phyloP scores from a whole-genome alignment of 2,888 invertebrate species.

The Petrophora chlorosata region DNA sequence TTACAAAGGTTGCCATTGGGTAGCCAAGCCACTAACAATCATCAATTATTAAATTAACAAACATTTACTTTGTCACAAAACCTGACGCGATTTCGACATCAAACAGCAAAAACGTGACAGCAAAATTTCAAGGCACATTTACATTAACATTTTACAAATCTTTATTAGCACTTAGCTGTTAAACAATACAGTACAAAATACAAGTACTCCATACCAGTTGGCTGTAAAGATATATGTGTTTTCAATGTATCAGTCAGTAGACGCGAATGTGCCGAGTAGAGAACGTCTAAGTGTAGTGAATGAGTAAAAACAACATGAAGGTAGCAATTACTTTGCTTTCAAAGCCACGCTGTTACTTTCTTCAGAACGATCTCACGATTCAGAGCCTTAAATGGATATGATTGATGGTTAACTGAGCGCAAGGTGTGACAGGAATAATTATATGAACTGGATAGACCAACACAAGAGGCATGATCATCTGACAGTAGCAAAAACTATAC shows the following conservation, averaged over 20 bases:
- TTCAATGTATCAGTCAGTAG: slow-evolving; percentile 10
- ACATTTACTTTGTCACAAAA: slow-evolving; percentile 16
- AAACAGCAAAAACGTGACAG: slow-evolving; percentile 32
- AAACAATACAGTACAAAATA: slow-evolving; percentile 26
- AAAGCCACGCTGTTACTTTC: slow-evolving; percentile 50
- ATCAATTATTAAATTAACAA: slow-evolving; percentile 1
- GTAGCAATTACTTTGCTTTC: slow-evolving; percentile 63
- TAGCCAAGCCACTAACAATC: too few species aligned
- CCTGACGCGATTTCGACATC: slow-evolving; percentile 20
- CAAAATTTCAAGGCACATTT: slow-evolving; percentile 14
- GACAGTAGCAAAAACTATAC: background rate
- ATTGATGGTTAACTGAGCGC: slow-evolving; percentile 17
- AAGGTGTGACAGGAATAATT: slow-evolving; percentile 19
- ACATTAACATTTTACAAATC: slow-evolving; percentile 1
- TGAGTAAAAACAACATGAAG: slow-evolving; percentile 39
- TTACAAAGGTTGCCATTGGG: background rate
- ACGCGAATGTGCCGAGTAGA: slow-evolving; percentile 27
- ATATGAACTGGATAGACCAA: slow-evolving; percentile 7
- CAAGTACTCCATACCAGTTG: slow-evolving; percentile 4
- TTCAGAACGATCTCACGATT: slow-evolving; percentile 45
- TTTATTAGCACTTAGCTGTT: slow-evolving; percentile 10
- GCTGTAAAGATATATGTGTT: slow-evolving; percentile 14
- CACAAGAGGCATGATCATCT: slow-evolving; percentile 2
- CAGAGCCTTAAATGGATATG: slow-evolving; percentile 32
- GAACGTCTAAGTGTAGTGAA: slow-evolving; percentile 15